phyloP scores from a whole-genome alignment of 2,113 vertebrate genomes.

The Paramisgurnus dabryanus region DNA sequence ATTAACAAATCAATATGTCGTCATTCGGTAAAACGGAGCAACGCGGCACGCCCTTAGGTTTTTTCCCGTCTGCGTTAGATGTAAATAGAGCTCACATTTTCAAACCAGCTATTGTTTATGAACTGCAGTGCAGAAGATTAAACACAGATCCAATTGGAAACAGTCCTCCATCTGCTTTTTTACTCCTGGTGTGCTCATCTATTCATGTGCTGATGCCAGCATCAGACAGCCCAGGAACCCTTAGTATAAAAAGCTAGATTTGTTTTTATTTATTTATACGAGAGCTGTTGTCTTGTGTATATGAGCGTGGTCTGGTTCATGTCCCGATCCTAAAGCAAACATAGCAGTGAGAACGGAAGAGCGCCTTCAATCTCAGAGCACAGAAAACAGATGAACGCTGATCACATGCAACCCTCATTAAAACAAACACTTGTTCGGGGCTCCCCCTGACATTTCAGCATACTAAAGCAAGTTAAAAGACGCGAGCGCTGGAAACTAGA shows the following conservation, averaged over 20 bases:
- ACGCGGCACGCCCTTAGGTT: slow-evolving; percentile 29
- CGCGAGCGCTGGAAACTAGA: slow-evolving; percentile 11
- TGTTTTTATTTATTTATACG: too few species aligned
- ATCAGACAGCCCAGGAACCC: too few species aligned
- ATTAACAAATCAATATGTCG: slow-evolving; percentile 64
- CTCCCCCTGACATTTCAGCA: slow-evolving; percentile 34
- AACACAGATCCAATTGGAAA: slow-evolving; percentile 58
- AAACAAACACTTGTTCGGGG: slow-evolving; percentile 50
- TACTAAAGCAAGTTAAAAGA: slow-evolving; percentile 37
- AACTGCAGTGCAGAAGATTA: slow-evolving; percentile 56
- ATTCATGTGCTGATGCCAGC: slow-evolving; percentile 41
- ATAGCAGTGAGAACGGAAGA: slow-evolving; percentile 43
- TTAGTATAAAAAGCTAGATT: too few species aligned
- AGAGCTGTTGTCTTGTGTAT: too few species aligned
- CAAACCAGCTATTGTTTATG: slow-evolving; percentile 58
- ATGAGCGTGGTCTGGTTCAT: background rate
- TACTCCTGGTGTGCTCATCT: slow-evolving; percentile 62
- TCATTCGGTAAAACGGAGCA: slow-evolving; percentile 37
- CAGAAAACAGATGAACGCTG: background rate
- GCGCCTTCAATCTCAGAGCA: slow-evolving; percentile 26
- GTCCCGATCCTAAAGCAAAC: background rate
- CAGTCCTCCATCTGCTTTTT: slow-evolving; percentile 43
- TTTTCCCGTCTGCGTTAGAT: slow-evolving; percentile 39
- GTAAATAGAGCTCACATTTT: slow-evolving; percentile 32
- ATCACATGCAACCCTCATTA: slow-evolving; percentile 54